Percentiles rank a stretch among this genome's conserved stretches.
Conservation (phyloP, 2,113 vertebrate genomes). For the Scophthalmus maximus region DNA sequence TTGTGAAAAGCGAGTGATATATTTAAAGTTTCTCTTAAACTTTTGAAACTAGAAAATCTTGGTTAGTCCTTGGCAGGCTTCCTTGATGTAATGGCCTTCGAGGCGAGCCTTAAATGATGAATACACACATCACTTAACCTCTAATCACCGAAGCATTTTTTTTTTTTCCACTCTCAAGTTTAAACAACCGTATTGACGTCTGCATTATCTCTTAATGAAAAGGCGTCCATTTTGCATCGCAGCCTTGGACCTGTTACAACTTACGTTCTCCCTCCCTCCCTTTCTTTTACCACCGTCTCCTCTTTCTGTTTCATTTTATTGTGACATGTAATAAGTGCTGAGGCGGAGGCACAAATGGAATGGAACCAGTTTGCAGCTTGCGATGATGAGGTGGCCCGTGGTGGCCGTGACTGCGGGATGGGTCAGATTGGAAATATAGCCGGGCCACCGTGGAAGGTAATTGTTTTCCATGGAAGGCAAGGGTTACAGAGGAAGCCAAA, state of each 20-base stretch:
- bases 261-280: not conserved
- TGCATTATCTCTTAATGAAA: constrained; percentile 14
- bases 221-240: constrained; percentile 2
- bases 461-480: constrained; percentile 71
- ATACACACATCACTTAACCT: constrained; percentile 2
- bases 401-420: constrained; percentile 57
- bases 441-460: constrained; percentile 55
- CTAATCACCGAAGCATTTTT: not conserved
- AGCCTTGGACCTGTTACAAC: constrained; percentile 7
- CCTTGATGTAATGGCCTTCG: not conserved
- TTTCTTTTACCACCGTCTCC: constrained; percentile 21
- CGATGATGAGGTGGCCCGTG: constrained; percentile 64
- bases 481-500: constrained; percentile 50
- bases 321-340: constrained; percentile 40
- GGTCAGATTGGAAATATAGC: constrained; percentile 70
- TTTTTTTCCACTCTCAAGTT: constrained; percentile 4
- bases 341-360: constrained; percentile 54
- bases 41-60: not conserved
- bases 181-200: constrained; percentile 29
- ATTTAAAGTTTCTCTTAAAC: not conserved
- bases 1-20: too few species aligned
- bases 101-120: not conserved
- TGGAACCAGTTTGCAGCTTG: constrained; percentile 41
- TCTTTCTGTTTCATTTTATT: constrained; percentile 53
- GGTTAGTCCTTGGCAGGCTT: not conserved